Evolutionary conservation across 2,113 vertebrate genomes (phyloP).

Genomic region (Sphaerodactylus townsendi): DNA sequence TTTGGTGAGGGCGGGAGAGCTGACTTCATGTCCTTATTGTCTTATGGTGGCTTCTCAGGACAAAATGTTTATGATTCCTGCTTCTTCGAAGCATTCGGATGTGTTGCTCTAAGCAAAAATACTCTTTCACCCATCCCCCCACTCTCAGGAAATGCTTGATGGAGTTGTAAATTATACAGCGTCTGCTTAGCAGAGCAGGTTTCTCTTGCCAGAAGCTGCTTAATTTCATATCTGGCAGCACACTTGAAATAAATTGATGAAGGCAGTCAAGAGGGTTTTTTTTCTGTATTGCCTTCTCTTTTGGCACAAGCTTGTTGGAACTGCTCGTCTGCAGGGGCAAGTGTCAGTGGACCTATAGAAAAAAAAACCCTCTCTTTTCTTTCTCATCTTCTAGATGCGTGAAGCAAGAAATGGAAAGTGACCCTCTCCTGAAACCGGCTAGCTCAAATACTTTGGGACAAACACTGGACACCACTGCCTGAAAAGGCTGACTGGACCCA

Average conservation of each 20-base stretch:
- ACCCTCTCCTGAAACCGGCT: conserved; percentile 84
- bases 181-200: not conserved
- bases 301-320: not conserved
- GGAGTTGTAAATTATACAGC: not conserved
- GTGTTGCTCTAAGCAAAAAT: not conserved
- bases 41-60: not conserved
- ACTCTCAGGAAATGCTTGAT: not conserved
- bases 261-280: not conserved
- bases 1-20: conserved; percentile 15
- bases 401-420: conserved; percentile 87
- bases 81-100: not conserved
- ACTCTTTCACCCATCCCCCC: not conserved
- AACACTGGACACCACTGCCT: conserved; percentile 87
- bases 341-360: not conserved
- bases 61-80: not conserved
- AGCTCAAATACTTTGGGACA: conserved; percentile 89
- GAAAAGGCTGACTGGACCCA: conserved; percentile 76
- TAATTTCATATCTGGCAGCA: conserved; percentile 4
- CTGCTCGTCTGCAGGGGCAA: not conserved
- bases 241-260: not conserved
- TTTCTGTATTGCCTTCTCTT: not conserved
- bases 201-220: not conserved
- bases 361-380: not conserved
- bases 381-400: conserved; percentile 74
- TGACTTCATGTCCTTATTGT: conserved; percentile 11